A percentile compares a stretch with the other conserved stretches of the same genome.
Conservation (phyloP, 2,888 invertebrate genomes). For the Callinectes sapidus region DNA sequence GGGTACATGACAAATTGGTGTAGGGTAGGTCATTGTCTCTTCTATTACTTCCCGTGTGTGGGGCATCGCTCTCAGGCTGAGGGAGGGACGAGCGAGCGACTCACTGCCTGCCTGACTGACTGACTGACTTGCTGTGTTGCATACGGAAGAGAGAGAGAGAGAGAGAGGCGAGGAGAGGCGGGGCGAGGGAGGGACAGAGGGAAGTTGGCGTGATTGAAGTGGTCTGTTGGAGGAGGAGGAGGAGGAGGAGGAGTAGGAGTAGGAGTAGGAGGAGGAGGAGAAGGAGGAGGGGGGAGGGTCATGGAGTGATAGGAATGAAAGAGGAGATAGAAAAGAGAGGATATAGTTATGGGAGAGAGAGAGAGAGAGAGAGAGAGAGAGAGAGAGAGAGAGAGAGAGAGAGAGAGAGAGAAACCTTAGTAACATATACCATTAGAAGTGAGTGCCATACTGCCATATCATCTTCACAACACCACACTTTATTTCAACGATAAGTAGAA, state of each 20-base stretch:
- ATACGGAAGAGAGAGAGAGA: neutral
- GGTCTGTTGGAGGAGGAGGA: neutral
- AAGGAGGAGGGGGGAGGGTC: neutral
- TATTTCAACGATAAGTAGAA: too few species aligned
- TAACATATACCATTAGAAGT: too few species aligned
- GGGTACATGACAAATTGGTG: neutral
- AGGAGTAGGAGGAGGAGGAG: neutral
- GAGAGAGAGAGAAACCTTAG: neutral
- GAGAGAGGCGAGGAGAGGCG: neutral
- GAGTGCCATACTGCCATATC: too few species aligned
- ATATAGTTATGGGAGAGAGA: neutral
- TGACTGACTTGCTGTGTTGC: neutral
- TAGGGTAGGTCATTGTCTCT: neutral
- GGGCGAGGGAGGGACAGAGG: conserved; percentile 20
- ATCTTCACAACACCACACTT: too few species aligned
- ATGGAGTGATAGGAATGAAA: neutral
- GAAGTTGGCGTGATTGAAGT: neutral
- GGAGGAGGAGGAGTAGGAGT: neutral
- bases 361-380: conserved; percentile 2
- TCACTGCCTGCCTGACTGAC: neutral
- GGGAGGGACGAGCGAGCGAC: neutral
- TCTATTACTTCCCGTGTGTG: neutral
- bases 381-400: neutral
- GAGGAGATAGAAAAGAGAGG: neutral
- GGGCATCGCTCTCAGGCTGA: neutral